phyloP scores from a whole-genome alignment of 2,888 invertebrate species.

The Drosophila formosana region DNA sequence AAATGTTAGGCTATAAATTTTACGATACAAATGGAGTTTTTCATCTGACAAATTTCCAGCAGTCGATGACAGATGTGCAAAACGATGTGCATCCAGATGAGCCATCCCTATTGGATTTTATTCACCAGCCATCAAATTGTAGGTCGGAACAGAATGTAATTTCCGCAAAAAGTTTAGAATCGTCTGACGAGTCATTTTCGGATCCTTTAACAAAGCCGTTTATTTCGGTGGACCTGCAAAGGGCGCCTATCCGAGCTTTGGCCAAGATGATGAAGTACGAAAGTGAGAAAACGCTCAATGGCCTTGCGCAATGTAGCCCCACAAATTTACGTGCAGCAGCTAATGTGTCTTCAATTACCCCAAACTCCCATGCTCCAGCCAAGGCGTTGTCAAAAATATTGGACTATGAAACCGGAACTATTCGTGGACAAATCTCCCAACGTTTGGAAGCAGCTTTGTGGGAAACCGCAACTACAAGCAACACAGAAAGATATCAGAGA shows the following conservation, averaged over 20 bases:
- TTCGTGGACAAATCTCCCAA: conserved; percentile 45
- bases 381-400: conserved; percentile 53
- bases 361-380: conserved; percentile 37
- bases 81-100: conserved; percentile 54
- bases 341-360: neutral
- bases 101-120: conserved; percentile 54
- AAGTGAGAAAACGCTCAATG: conserved; percentile 22
- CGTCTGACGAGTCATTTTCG: neutral
- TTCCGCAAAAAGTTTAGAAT: neutral
- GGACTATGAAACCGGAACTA: conserved; percentile 52
- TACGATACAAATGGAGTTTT: conserved; percentile 81
- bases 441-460: conserved; percentile 43
- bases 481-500: conserved; percentile 24
- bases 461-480: neutral
- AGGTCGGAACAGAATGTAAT: conserved; percentile 11
- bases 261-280: conserved; percentile 23
- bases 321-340: neutral
- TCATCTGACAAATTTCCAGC: conserved; percentile 80
- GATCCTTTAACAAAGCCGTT: conserved; percentile 1
- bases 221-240: conserved; percentile 14
- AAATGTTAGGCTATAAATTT: conserved; percentile 84
- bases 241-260: conserved; percentile 6
- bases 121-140: conserved; percentile 33
- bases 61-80: conserved; percentile 31
- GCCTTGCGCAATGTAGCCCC: neutral